Evolutionary conservation across 2,797 vertebrate genomes (phyloP).

Genomic region (Pseudochirops cupreus): DNA sequence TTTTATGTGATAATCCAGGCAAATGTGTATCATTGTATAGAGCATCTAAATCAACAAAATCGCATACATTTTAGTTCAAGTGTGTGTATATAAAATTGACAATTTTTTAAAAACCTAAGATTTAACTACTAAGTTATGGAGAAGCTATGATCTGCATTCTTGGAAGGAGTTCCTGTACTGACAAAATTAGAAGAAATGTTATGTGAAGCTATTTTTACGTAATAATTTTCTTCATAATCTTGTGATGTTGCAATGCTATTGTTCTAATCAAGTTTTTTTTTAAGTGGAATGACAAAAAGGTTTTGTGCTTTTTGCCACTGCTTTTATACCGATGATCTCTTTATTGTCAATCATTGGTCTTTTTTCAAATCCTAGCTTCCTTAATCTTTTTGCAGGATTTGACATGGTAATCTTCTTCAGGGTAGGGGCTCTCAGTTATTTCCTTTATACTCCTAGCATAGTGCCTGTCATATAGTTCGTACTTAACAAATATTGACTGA

Average conservation of each 20-base stretch:
- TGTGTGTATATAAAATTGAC: too few species aligned
- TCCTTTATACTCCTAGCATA: too few species aligned
- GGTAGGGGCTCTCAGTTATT: too few species aligned
- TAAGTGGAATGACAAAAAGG: too few species aligned
- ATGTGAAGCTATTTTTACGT: not conserved
- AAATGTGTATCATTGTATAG: not conserved
- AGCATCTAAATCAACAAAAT: not conserved
- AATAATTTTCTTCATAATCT: not conserved
- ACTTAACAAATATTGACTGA: too few species aligned
- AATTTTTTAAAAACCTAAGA: not conserved
- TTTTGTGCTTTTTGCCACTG: too few species aligned
- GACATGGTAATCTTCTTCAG: too few species aligned
- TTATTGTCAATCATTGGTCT: too few species aligned
- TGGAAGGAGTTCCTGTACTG: not conserved
- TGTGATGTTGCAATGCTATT: not conserved
- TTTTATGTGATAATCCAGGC: not conserved
- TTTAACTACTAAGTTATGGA: not conserved
- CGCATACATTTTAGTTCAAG: not conserved
- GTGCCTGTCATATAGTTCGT: too few species aligned
- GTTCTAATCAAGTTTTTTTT: not conserved
- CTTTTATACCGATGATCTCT: too few species aligned
- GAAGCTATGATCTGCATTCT: not conserved
- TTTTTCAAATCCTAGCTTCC: too few species aligned
- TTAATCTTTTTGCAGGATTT: too few species aligned
- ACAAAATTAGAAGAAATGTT: not conserved